Base-by-base conservation (phyloP, 2,888 invertebrate genomes). In the Pseudococcus longispinus region DNA sequence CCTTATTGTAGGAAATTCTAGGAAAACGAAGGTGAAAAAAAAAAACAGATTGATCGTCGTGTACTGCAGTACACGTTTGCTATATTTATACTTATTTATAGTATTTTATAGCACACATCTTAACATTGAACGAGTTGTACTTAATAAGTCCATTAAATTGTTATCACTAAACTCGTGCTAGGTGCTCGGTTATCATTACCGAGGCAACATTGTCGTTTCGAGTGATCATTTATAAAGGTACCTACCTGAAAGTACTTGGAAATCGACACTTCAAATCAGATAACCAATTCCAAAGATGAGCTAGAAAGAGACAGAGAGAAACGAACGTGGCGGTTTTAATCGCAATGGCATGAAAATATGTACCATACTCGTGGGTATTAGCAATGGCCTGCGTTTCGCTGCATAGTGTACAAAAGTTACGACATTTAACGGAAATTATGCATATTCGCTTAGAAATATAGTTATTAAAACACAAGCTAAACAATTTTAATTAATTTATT, bases 81-180 rank as follows among this genome's bases (percentile, higher is more conserved):
- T n/a, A n/a, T n/a, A n/a, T n/a, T n/a, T n/a, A n/a, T n/a, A n/a
- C n/a, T 51, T 65, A 65, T 65, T 65, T 65, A 9, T 65, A 65
- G 26, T 26, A 65, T 65, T 65, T 65, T 26, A 60, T 65, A 51
- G 51, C 8, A n/a, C 51, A 11, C 65, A 26, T 65, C 65, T 65
- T 26, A 65, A n/a, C 26, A 26, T 65, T 26, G 65, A 65, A 65
- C 23, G 13, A 65, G 13, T 9, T 65, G 26, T 26, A 65, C 65
- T 65, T 26, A 15, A 26, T 23, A 65, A 65, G 65, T 74, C 37
- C 32, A 74, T 74, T 23, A 74, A 74, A 74, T n/a, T n/a, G 74
- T 74, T 74, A 74, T 74, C 74, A 74, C 32, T 32, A 32, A 74
- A 74, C 74, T 74, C 37, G 74, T 74, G 74, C 74, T 32, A n/a